Conservation (phyloP, 2,797 vertebrate species). For the Eospalax fontanierii region DNA sequence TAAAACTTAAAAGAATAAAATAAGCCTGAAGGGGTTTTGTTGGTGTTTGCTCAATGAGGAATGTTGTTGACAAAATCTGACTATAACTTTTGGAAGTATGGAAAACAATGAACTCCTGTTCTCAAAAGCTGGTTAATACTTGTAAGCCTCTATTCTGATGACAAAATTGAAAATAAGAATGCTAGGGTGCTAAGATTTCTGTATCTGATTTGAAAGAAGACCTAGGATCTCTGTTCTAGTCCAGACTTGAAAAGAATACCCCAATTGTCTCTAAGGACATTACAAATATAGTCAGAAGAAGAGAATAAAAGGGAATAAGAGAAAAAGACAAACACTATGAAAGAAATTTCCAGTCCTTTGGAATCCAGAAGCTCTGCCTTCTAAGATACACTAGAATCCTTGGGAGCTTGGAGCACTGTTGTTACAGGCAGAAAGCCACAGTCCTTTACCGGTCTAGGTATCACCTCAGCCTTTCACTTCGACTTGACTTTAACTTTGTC, state of each 20-base stretch:
- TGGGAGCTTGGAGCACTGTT: neutral
- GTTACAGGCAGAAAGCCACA: neutral
- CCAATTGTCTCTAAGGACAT: neutral
- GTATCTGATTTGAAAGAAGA: neutral
- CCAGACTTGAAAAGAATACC: neutral
- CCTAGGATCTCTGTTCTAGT: neutral
- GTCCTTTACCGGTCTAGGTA: neutral
- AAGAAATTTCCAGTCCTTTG: neutral
- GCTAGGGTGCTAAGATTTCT: neutral
- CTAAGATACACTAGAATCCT: neutral
- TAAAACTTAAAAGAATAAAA: neutral
- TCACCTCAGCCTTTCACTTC: neutral
- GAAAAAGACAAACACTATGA: neutral
- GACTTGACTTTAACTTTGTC: neutral
- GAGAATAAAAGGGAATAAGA: neutral
- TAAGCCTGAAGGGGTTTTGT: neutral
- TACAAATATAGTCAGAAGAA: neutral
- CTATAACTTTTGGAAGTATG: neutral
- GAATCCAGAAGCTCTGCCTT: neutral
- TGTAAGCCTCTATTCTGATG: constrained; percentile 17
- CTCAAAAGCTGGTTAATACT: neutral
- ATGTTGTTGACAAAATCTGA: constrained; percentile 24
- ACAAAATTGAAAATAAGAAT: constrained; percentile 34
- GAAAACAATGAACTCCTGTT: neutral
- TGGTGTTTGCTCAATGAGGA: constrained; percentile 16